Base-by-base conservation (phyloP, 2,113 vertebrate genomes). In the Isurus oxyrinchus region DNA sequence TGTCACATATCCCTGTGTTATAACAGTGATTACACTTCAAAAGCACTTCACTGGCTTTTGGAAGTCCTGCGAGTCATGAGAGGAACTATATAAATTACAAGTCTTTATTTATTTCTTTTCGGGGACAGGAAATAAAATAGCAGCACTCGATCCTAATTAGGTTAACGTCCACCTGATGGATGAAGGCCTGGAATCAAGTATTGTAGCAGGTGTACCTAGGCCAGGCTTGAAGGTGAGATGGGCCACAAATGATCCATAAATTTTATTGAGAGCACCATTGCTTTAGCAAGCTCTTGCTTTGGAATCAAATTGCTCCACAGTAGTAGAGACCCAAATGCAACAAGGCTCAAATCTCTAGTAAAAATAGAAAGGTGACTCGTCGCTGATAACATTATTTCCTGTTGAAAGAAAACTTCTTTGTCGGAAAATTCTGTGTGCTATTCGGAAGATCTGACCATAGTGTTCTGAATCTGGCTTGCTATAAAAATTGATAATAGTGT, bases 71-170 rank as follows among this genome's bases (percentile, higher is more conserved):
- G 55, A 53, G 35, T 40, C 61, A 44, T 14, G 94, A 35, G 25
- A 69, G 66, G 63, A 13, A 31, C 7, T 14, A 49, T 4, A 69
- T 44, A 44, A 66, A 66, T 67, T 67, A 21, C 66, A 95, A 69
- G 63, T 61, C n/a, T 69, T 63, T 44, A 19, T 44, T 94, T 67
- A 13, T 95, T 31, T 40, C 16, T 35, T 61, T 66, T 97, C 96
- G 96, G 97, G 87, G 44, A 96, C 96, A 19, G 49, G 27, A 91
- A 91, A 35, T 11, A 59, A 84, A 59, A 91, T 23, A 10, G 11
- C 49, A n/a, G 88, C 13, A 14, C 4, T 14, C 8, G 13, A 16
- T 91, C 21, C 27, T 1, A 35, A 55, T 91, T 61, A 31, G 4
- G 88, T 59, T 59, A 57, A 59, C 31, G 35, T 91, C n/a, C 49